Conservation (phyloP, 2,797 vertebrate genomes). For the Chrysocyon brachyurus region DNA sequence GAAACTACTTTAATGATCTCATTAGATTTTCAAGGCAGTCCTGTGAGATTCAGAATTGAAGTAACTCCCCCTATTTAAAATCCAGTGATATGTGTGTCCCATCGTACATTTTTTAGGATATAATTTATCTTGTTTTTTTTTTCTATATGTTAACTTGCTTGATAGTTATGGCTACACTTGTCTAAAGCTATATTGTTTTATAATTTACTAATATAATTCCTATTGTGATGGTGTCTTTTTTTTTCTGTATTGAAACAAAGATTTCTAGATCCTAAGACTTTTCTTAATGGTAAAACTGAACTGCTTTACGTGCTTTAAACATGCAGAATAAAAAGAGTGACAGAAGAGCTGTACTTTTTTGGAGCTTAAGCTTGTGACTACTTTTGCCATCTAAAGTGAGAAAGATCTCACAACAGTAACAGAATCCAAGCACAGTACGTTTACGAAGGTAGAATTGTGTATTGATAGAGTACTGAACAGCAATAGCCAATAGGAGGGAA, state of each 20-base stretch:
- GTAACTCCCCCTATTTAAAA: constrained; percentile 40
- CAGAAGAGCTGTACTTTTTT: not conserved
- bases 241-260: not conserved
- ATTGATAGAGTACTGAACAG: not conserved
- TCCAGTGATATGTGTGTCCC: not conserved
- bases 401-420: not conserved
- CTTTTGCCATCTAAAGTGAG: constrained; percentile 29
- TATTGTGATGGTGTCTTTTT: not conserved
- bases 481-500: not conserved
- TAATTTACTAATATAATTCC: constrained; percentile 52
- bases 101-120: not conserved
- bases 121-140: constrained; percentile 38
- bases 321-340: not conserved
- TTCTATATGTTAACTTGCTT: constrained; percentile 11
- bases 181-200: not conserved
- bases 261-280: constrained; percentile 25
- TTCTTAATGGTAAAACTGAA: constrained; percentile 23
- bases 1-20: constrained; percentile 42
- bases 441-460: not conserved
- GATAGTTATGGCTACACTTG: constrained; percentile 32
- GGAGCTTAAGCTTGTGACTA: constrained; percentile 16
- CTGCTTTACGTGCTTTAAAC: not conserved
- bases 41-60: constrained; percentile 36
- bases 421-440: not conserved
- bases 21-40: not conserved